Conservation (phyloP, 2,797 vertebrate genomes). For the Anniella stebbinsi region DNA sequence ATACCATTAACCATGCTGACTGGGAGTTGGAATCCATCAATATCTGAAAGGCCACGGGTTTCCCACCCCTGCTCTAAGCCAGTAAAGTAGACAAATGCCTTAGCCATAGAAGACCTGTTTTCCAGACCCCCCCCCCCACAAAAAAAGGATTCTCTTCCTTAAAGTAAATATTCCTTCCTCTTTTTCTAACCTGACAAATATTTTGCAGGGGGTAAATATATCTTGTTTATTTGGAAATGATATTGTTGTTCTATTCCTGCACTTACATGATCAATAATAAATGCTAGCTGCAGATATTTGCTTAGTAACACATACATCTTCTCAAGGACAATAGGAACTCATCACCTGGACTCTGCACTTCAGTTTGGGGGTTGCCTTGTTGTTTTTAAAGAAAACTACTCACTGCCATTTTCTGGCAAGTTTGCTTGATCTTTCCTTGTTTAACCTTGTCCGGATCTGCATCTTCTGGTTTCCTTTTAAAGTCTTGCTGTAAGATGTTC, state of each 20-base stretch:
- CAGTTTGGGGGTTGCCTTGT: not conserved
- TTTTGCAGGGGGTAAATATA: not conserved
- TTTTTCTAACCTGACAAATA: not conserved
- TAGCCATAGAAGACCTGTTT: not conserved
- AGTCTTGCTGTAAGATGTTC: constrained; percentile 32
- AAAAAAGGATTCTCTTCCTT: not conserved
- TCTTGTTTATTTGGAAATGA: not conserved
- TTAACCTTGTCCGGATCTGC: not conserved
- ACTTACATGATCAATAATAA: not conserved
- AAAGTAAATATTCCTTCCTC: not conserved
- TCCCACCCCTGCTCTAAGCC: not conserved
- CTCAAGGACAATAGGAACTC: accelerated
- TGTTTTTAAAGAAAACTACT: not conserved
- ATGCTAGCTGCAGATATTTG: constrained; percentile 29
- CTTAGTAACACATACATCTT: not conserved
- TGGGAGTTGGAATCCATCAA: not conserved
- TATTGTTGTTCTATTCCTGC: not conserved
- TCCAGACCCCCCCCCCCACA: not conserved
- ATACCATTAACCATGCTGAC: not conserved
- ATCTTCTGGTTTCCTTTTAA: constrained; percentile 22
- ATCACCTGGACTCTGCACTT: not conserved
- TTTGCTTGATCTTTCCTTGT: not conserved
- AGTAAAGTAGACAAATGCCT: not conserved
- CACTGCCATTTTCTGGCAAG: not conserved
- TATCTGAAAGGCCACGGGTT: not conserved